Percentiles rank a stretch among this genome's conserved stretches.
Conservation (phyloP, 1,140 invertebrate species). For the Ostrea edulis region DNA sequence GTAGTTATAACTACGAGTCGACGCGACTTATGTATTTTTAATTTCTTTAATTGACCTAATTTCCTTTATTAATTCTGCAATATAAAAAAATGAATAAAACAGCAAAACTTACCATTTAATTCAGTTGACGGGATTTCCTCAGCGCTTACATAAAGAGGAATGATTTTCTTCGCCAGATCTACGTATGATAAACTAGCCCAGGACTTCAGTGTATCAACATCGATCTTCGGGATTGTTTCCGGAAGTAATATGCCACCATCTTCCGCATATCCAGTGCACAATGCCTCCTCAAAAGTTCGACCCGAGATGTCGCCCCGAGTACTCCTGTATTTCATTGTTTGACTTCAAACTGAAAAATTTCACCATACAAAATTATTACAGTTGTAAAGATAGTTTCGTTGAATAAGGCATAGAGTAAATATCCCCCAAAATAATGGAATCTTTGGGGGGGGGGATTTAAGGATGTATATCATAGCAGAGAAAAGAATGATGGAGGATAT, state of each 20-base stretch:
- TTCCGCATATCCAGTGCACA: conserved; percentile 78
- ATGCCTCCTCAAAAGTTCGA: conserved; percentile 77
- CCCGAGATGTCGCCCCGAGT: conserved; percentile 74
- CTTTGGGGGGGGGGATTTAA: no score
- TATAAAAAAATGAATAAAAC: no score
- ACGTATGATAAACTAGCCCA: conserved; percentile 78
- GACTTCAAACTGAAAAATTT: background rate
- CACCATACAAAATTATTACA: background rate
- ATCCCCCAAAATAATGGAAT: no score
- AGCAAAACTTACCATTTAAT: conserved; percentile 70
- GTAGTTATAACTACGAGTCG: no score
- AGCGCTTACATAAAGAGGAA: conserved; percentile 76
- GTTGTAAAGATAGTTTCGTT: no score
- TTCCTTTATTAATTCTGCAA: no score
- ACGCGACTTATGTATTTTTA: no score
- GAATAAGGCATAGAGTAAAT: no score
- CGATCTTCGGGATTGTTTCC: conserved; percentile 75
- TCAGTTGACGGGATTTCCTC: conserved; percentile 78
- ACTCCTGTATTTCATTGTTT: conserved; percentile 79
- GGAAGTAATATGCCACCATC: conserved; percentile 81
- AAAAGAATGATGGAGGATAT: no score
- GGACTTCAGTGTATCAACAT: conserved; percentile 66
- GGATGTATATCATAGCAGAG: no score
- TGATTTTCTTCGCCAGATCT: conserved; percentile 77
- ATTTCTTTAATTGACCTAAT: no score